Conservation (phyloP, 2,888 invertebrate genomes). For the Rotaria magnacalcarata region DNA sequence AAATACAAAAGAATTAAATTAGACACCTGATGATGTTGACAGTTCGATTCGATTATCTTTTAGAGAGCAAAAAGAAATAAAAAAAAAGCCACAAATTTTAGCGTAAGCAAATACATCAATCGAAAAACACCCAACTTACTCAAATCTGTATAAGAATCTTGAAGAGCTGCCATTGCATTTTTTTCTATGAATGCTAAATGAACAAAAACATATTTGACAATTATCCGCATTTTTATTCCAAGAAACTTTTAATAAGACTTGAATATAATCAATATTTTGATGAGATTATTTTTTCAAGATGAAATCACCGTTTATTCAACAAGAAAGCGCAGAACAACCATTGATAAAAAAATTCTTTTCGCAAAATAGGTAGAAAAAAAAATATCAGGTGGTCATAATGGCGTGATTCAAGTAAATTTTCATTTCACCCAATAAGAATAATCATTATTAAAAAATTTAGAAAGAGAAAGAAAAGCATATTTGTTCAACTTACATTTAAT, state of each 20-base stretch:
- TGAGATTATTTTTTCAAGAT: too few species aligned
- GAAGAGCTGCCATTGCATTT: conserved; percentile 21
- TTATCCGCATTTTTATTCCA: too few species aligned
- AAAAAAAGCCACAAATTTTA: not conserved
- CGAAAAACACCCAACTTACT: not conserved
- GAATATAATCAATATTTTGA: too few species aligned
- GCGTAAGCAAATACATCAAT: not conserved
- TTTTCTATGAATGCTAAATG: conserved; percentile 26
- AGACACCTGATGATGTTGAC: not conserved
- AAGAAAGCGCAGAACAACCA: too few species aligned
- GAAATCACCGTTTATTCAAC: too few species aligned
- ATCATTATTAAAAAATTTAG: too few species aligned
- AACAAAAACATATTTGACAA: not conserved
- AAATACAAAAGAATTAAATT: not conserved
- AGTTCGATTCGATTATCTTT: not conserved
- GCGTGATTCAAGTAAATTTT: not conserved
- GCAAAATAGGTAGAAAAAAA: too few species aligned
- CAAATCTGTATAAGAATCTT: conserved; percentile 23
- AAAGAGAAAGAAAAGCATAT: not conserved
- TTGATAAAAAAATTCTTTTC: too few species aligned
- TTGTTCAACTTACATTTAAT: not conserved
- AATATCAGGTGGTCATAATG: not conserved
- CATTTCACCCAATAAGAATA: not conserved
- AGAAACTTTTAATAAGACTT: too few species aligned
- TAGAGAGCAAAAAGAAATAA: not conserved